Evolutionary conservation across 2,113 vertebrate genomes (phyloP), one percentile per base, ranked within the genome.

Genomic region (Notarius lentiginosus): DNA sequence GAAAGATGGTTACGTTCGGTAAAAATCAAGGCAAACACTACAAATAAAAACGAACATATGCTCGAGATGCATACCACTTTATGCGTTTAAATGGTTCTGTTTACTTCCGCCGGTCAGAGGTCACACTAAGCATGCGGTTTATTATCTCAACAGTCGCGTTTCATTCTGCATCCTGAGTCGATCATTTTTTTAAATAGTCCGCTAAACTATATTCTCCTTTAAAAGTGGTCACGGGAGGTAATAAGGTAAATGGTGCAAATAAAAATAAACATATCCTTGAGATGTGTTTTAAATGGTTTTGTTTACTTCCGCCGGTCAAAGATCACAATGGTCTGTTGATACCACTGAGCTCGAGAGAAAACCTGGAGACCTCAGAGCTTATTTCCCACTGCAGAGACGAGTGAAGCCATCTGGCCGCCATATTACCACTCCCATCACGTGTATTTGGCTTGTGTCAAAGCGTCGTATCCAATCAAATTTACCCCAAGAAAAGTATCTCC

Each of bases 251-350:
- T 34, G 34, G 5, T 61, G 30, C 18, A 24, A 24, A 34, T 14
- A 61, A 12, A 61, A 47, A 12, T 14, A 1, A 6, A 12, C 55
- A 24, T 41, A 24, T 81, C 2, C 5, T 61, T 3, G 30, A 41
- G 41, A 47, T 55, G 12, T 17, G 30, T 87, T 87, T 87, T 55
- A 73, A 87, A 83, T 30, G n/a, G 66, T 24, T n/a, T 10, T 63
- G 58, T 87, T 87, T 76, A 87, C 68, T 82, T 82, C 76, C 76
- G 79, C 24, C 27, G 79, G 85, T 70, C 79, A 58, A 55, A 86
- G 53, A 11, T 81, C 51, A 79, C 11, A 10, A 7, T 30, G 56
- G 66, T 30, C 27, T 15, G 66, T 27, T 70, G 14, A 41, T 3
- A 2, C 2, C 34, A 41, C 34, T 41, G 34, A 41, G 34, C 34